phyloP scores from a whole-genome alignment of 2,797 vertebrate species.

The Antennarius maculatus region DNA sequence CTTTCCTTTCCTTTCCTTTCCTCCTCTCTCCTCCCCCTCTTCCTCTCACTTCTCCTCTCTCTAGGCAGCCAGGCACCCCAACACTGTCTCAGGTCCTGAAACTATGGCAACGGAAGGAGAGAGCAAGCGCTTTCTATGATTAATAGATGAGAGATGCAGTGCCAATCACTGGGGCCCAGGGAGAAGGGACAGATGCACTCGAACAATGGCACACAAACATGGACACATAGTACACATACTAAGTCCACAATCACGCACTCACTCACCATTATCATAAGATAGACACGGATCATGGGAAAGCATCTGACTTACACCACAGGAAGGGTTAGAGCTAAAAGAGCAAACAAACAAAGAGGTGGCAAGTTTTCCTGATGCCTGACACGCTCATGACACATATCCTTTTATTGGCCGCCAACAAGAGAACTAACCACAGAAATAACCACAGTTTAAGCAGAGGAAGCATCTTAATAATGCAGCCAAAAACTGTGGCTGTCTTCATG shows the following conservation, averaged over 20 bases:
- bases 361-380: slow-evolving; percentile 39
- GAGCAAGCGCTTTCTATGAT: slow-evolving; percentile 96
- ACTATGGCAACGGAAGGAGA: slow-evolving; percentile 99
- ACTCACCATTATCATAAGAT: slow-evolving; percentile 44
- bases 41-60: slow-evolving; percentile 84
- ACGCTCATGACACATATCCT: slow-evolving; percentile 43
- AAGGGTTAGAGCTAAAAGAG: slow-evolving; percentile 31
- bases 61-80: slow-evolving; percentile 92
- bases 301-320: slow-evolving; percentile 33
- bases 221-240: slow-evolving; percentile 40
- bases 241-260: slow-evolving; percentile 10
- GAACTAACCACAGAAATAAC: slow-evolving; percentile 58
- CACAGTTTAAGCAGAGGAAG: slow-evolving; percentile 44
- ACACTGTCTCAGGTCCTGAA: slow-evolving; percentile 94
- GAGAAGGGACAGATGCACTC: slow-evolving; percentile 82
- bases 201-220: slow-evolving; percentile 67
- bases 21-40: slow-evolving; percentile 54
- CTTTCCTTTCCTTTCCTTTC: slow-evolving; percentile 70
- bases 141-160: slow-evolving; percentile 98
- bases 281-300: slow-evolving; percentile 38
- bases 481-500: slow-evolving; percentile 48
- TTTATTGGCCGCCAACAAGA: slow-evolving; percentile 44
- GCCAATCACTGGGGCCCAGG: slow-evolving; percentile 85
- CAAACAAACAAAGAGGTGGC: slow-evolving; percentile 36
- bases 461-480: slow-evolving; percentile 24